Conservation (phyloP, 2,113 vertebrate genomes). For the Thunnus maccoyii region DNA sequence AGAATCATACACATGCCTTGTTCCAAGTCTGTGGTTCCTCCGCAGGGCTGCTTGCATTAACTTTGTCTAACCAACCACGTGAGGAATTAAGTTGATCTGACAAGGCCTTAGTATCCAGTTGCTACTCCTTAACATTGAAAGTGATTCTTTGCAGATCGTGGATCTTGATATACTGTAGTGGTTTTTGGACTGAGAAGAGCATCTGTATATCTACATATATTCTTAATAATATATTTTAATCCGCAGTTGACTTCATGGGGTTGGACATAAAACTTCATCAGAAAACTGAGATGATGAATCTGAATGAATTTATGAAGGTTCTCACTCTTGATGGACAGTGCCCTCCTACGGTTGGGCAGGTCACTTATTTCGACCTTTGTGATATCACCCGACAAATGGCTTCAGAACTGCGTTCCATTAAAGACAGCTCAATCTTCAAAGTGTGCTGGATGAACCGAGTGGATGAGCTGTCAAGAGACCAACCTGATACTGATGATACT, state of each 20-base stretch:
- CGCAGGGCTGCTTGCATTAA: too few species aligned
- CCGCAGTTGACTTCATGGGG: slow-evolving; percentile 52
- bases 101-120: too few species aligned
- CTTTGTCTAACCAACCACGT: too few species aligned
- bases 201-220: not conserved
- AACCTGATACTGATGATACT: slow-evolving; percentile 22
- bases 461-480: slow-evolving; percentile 40
- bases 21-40: too few species aligned
- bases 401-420: slow-evolving; percentile 24
- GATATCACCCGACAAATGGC: slow-evolving; percentile 44
- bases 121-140: too few species aligned
- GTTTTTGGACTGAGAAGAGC: not conserved
- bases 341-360: not conserved
- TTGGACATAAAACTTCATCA: slow-evolving; percentile 42
- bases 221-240: slow-evolving; percentile 1
- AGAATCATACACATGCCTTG: too few species aligned
- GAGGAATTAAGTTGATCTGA: too few species aligned
- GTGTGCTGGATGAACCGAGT: slow-evolving; percentile 39
- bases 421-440: slow-evolving; percentile 51
- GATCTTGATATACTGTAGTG: not conserved
- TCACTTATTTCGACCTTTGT: slow-evolving; percentile 49
- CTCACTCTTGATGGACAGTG: slow-evolving; percentile 19
- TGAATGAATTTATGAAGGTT: slow-evolving; percentile 46
- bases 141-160: not conserved
- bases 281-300: slow-evolving; percentile 46